Percentiles rank a stretch among this genome's conserved stretches.
These are phyloP conservation scores for Laupala kohalensis DNA, from an alignment of 1,140 invertebrate species.

Conservation along the genomic window DNA sequence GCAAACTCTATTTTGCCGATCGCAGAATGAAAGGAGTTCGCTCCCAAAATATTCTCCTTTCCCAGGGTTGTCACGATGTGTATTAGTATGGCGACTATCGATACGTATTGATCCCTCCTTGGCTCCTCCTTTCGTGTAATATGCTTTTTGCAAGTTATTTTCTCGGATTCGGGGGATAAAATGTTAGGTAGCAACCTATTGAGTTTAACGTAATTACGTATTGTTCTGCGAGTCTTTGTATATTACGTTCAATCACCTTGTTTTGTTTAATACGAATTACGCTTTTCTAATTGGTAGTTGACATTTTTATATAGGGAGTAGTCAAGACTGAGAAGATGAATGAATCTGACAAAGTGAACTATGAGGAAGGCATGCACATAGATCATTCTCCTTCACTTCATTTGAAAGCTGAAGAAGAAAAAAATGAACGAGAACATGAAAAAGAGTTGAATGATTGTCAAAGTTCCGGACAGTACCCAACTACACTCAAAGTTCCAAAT, in stretches of 20 bases:
- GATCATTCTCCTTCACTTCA: constrained; percentile 2
- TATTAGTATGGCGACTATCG: no score
- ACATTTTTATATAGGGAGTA: background rate
- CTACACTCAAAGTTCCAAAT: constrained; percentile 18
- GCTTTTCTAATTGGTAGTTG: background rate
- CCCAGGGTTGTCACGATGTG: no score
- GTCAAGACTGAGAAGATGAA: constrained; percentile 12
- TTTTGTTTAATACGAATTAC: background rate
- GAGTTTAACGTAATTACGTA: no score
- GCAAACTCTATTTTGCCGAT: no score
- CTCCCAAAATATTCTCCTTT: no score
- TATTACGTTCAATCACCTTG: background rate
- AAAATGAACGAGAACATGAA: constrained; percentile 1
- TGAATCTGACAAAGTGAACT: constrained; percentile 7
- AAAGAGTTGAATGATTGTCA: constrained; percentile 6
- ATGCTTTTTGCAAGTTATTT: no score
- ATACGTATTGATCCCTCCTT: no score
- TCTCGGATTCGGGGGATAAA: no score
- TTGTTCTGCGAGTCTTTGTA: no score
- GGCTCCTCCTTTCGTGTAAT: no score
- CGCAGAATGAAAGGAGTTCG: no score
- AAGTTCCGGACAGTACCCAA: constrained; percentile 5
- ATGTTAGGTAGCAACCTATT: no score
- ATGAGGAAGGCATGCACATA: constrained; percentile 11
- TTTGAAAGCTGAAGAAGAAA: constrained; percentile 2